Evolutionary conservation across 2,888 invertebrate genomes (phyloP), one percentile per base, ranked within the genome.

Genomic region (Drosophila pseudotalamancana): DNA sequence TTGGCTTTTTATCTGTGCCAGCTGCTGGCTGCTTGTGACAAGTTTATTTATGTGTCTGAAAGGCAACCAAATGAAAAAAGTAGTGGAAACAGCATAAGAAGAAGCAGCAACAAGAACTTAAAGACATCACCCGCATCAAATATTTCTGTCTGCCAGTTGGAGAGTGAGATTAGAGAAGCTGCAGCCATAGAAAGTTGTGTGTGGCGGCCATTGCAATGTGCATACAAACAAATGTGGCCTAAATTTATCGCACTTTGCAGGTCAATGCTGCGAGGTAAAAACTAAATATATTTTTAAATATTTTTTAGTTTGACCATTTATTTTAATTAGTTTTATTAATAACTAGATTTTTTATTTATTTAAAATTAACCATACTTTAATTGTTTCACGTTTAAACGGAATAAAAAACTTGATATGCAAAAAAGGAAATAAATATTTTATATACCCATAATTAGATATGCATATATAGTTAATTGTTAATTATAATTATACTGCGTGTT

Each of bases 21-120:
- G 23, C 45, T 43, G 51, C 48, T 59, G 43, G 57, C 53, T 73
- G 76, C 53, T 62, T 81, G 78, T 79, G 79, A 81, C 80, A 81
- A 82, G 76, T 80, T 81, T 81, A 81, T 81, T 82, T 81, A 81
- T 81, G 80, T 82, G 80, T 81, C 80, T 81, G 80, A 81, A 54
- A 74, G 57, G 76, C 76, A 67, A 40, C 68, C 46, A 46, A 59
- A 70, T 64, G 70, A 67, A 63, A 62, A 60, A 59, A 66, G 39
- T 59, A 57, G 43, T 32, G 27, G 48, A 34, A 66, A 34, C 50
- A 43, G 37, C 23, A 29, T 40, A 37, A 53, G 54, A 50, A 42
- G 35, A 34, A 45, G 32, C 40, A 50, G 40, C 23, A 49, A 61
- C 53, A 64, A 50, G 64, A 79, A 82, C 77, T 79, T 82, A 64